Base-by-base conservation (phyloP, 2,888 invertebrate genomes). In the Microctonus aethiopoides region DNA sequence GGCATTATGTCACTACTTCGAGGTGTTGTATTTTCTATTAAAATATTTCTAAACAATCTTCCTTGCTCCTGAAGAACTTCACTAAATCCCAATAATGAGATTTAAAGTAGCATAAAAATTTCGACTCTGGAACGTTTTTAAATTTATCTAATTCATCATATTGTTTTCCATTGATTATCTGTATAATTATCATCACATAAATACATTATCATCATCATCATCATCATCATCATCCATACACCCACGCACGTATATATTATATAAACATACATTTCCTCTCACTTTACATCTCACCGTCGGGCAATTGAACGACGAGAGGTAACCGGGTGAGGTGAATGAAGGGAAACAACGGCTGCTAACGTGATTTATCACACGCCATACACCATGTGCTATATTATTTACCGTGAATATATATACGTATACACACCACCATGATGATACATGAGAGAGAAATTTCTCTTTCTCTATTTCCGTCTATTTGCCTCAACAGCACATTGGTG, bases 301-400 rank as follows among this genome's bases (percentile, higher is more conserved):
- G 22, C 29, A 34, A 26, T 51, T 41, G 54, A 60, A 57, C 74
- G 75, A n/a, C 73, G 72, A 74, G 72, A 71, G 68, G 61, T 68
- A 70, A 65, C 74, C 75, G 76, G 80, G 77, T 46, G 16, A 79
- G 79, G 81, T 79, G 82, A 83, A 83, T 81, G 84, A 80, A 81
- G 81, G 82, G 80, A 79, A 77, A n/a, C 82, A 76, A 81, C 83
- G 83, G 80, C 84, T 83, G 83, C 78, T 82, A 82, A 78, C 80
- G 84, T 84, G 85, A 84, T 85, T 84, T 84, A 84, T 84, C 83
- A 85, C 81, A 79, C 78, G 78, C 75, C 74, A 78, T 78, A 79
- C 77, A 74, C 78, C 80, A 77, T 78, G 79, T 46, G 76, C 73
- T 74, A 75, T 78, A 75, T 80, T 74, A 76, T 76, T 77, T n/a